Evolutionary conservation across 2,888 invertebrate species (phyloP).

Genomic region (Eudemis profundana): DNA sequence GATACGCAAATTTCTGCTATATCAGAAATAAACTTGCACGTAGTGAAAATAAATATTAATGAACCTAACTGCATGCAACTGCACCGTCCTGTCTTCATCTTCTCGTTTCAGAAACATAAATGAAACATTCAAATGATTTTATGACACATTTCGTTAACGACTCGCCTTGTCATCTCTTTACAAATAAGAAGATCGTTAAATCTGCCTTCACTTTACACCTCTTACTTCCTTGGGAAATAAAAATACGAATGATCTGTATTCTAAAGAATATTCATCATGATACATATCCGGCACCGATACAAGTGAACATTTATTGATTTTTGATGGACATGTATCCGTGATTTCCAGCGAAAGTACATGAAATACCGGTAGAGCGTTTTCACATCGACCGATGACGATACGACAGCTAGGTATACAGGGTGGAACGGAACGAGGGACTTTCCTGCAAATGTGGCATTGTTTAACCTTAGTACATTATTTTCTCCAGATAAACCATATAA

Average conservation of each 20-base stretch:
- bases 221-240: slow-evolving; percentile 24
- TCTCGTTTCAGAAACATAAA: slow-evolving; percentile 57
- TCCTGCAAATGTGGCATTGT: too few relatives aligned
- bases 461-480: too few relatives aligned
- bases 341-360: too few relatives aligned
- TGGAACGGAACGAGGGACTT: too few relatives aligned
- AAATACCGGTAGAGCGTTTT: too few relatives aligned
- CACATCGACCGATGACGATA: too few relatives aligned
- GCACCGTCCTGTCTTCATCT: slow-evolving; percentile 72
- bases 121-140: slow-evolving; percentile 52
- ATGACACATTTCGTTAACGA: slow-evolving; percentile 40
- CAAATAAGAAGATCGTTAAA: slow-evolving; percentile 35
- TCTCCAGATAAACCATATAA: too few relatives aligned
- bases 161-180: slow-evolving; percentile 34
- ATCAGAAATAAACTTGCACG: not conserved
- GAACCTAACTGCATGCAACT: slow-evolving; percentile 28
- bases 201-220: slow-evolving; percentile 43
- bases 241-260: slow-evolving; percentile 5
- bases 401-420: too few relatives aligned
- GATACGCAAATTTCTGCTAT: not conserved
- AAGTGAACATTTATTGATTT: not conserved
- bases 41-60: not conserved
- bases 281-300: slow-evolving; percentile 12
- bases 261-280: not conserved
- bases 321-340: too few relatives aligned